Evolutionary conservation across 2,797 vertebrate genomes (phyloP).

Genomic region (Esox lucius): DNA sequence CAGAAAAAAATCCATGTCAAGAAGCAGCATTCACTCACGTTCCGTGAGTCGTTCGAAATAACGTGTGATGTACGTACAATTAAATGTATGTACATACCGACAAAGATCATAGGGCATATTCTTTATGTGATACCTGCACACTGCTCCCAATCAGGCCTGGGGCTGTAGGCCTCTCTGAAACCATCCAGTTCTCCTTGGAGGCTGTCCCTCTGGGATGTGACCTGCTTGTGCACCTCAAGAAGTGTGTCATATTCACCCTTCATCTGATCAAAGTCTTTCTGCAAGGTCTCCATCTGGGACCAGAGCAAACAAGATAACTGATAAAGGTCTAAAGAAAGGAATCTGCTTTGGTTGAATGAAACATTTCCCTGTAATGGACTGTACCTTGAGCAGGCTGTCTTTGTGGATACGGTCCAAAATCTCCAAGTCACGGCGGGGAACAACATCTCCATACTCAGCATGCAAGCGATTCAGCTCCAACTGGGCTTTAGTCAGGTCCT

Average conservation of each 20-base stretch:
- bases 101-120: not conserved
- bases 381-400: constrained; percentile 74
- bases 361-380: not conserved
- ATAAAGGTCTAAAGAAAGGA: not conserved
- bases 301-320: not conserved
- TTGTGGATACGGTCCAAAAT: constrained; percentile 69
- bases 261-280: constrained; percentile 74
- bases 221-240: constrained; percentile 70
- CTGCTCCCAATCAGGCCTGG: constrained; percentile 66
- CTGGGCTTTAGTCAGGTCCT: constrained; percentile 79
- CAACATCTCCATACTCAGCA: constrained; percentile 79
- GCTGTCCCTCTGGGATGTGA: constrained; percentile 53
- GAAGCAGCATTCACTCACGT: too few relatives aligned
- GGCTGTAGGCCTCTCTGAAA: constrained; percentile 56
- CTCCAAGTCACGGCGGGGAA: constrained; percentile 81
- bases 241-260: constrained; percentile 73
- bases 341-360: not conserved
- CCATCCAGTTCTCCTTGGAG: constrained; percentile 53
- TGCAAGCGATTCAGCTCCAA: constrained; percentile 75
- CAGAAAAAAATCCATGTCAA: too few relatives aligned
- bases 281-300: constrained; percentile 71
- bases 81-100: too few relatives aligned
- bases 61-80: too few relatives aligned
- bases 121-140: constrained; percentile 68
- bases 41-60: too few relatives aligned